Evolutionary conservation across 2,888 invertebrate genomes (phyloP).

Genomic region (Drosophila multiciliata): DNA sequence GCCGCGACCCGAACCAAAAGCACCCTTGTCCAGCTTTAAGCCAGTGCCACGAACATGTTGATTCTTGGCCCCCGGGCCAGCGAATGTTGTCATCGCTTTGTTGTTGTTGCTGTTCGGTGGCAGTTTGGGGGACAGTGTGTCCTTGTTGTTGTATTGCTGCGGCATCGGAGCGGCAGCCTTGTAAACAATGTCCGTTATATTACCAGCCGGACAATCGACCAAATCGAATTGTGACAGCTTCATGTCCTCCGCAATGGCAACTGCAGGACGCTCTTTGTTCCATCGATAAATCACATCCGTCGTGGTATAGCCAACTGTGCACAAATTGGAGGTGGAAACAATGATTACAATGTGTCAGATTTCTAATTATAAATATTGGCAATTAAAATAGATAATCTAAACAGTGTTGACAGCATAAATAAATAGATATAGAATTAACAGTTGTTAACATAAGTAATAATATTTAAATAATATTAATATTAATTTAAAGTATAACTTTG

Average conservation of each 20-base stretch:
- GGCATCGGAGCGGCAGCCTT: constrained; percentile 81
- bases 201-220: constrained; percentile 90
- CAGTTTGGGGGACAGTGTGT: constrained; percentile 40
- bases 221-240: constrained; percentile 94
- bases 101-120: constrained; percentile 55
- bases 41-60: constrained; percentile 82
- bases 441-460: background rate
- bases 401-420: constrained; percentile 7
- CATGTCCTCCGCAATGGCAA: constrained; percentile 92
- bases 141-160: constrained; percentile 60
- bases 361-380: constrained; percentile 45
- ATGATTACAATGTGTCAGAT: constrained; percentile 22
- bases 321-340: constrained; percentile 2
- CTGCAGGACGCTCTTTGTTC: constrained; percentile 89
- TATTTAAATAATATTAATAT: background rate
- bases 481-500: background rate
- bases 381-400: constrained; percentile 26
- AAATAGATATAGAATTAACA: background rate
- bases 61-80: constrained; percentile 80
- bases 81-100: constrained; percentile 71
- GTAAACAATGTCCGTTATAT: constrained; percentile 87
- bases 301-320: constrained; percentile 90
- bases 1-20: constrained; percentile 68
- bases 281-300: constrained; percentile 90
- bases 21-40: constrained; percentile 78